phyloP scores from a whole-genome alignment of 2,113 vertebrate genomes.

The Octodon degus region DNA sequence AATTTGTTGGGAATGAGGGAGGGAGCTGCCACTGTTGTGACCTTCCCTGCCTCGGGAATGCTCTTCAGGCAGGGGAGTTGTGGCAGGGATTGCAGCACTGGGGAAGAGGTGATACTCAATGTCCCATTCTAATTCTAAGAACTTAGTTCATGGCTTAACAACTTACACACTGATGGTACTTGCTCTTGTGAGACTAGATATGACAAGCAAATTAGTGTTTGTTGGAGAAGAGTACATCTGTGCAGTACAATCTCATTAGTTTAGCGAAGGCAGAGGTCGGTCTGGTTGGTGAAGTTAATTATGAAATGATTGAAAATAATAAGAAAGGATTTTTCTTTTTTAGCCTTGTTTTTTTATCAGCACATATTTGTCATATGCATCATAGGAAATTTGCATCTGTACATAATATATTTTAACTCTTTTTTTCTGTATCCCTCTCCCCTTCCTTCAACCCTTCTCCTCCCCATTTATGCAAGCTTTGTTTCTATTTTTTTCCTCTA shows the following conservation, averaged over 20 bases:
- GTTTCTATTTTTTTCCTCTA: background rate
- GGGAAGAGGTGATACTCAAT: background rate
- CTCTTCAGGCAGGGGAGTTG: background rate
- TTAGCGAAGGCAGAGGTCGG: background rate
- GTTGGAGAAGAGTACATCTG: conserved; percentile 9
- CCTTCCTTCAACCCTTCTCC: background rate
- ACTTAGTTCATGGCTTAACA: background rate
- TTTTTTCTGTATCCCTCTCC: background rate
- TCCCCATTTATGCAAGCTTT: background rate
- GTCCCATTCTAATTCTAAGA: background rate
- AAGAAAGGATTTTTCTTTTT: background rate
- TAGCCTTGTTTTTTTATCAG: background rate
- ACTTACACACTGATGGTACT: background rate
- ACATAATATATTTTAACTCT: background rate
- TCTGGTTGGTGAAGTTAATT: conserved; percentile 48
- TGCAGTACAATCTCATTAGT: background rate
- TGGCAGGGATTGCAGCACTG: background rate
- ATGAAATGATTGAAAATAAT: conserved; percentile 46
- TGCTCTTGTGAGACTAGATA: background rate
- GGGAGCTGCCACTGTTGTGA: background rate
- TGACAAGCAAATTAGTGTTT: background rate
- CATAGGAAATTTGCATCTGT: background rate
- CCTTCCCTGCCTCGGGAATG: background rate
- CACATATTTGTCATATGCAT: background rate
- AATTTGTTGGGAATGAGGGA: background rate